Evolutionary conservation across 35 echinoderm and acorn worm genomes (phyloP).

Genomic region (Lytechinus variegatus): DNA sequence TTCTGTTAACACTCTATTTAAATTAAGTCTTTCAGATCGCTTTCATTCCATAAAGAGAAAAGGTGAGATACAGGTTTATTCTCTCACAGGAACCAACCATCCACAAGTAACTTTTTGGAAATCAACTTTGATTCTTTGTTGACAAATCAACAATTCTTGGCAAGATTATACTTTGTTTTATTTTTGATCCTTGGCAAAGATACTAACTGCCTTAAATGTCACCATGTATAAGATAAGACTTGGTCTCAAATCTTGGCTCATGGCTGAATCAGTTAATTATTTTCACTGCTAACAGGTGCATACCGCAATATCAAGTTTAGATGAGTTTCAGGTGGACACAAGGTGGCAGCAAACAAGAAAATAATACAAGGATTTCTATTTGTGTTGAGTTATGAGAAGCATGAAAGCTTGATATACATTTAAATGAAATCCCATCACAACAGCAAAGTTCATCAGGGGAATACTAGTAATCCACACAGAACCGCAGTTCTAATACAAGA

Average conservation of each 20-base stretch:
- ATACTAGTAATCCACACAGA: no score
- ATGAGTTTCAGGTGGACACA: background rate
- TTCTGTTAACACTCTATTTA: no score
- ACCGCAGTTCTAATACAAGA: no score
- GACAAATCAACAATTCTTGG: no score
- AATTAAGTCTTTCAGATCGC: background rate
- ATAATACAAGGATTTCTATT: background rate
- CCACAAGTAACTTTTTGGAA: background rate
- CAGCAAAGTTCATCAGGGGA: no score
- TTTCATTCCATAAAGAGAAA: background rate
- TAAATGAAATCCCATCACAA: background rate
- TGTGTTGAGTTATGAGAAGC: background rate
- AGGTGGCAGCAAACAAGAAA: background rate
- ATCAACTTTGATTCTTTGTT: background rate
- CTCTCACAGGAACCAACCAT: background rate
- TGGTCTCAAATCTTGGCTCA: no score
- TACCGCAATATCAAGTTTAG: background rate
- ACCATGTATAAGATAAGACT: no score
- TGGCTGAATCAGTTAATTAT: no score
- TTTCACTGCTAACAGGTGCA: no score
- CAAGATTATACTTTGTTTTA: no score
- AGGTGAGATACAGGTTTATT: background rate
- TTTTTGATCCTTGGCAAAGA: no score
- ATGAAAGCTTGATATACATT: background rate
- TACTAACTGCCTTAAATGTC: no score